Base-by-base conservation (phyloP, 2,888 invertebrate species). In the Drosophila seclusa region DNA sequence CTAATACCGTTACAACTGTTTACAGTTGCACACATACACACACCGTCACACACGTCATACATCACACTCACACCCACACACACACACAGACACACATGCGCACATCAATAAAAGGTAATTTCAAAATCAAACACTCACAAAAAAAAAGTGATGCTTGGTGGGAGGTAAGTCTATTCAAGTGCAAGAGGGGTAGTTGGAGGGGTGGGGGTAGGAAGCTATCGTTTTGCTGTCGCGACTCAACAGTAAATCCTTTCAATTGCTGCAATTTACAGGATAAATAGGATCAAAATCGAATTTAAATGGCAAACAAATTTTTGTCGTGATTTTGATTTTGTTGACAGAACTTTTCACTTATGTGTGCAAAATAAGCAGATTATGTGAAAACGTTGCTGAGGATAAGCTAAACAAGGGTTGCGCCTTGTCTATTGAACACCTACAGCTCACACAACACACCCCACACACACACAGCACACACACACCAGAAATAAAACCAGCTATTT, bases 281-380 rank as follows among this genome's bases (percentile, higher is more conserved):
- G 88, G 91, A 91, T 91, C 86, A 91, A 91, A 91, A 91, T 91
- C 91, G 88, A 91, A 91, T 91, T 91, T 91, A 90, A 91, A 91
- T 82, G 90, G 90, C 84, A 91, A 91, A 91, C 92, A 91, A 90
- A 90, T 90, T 91, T 88, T 80, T 76, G 34, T 52, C 80, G 78
- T 78, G 77, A 79, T 82, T 83, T 81, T 82, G 87, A 89, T 84
- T 85, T 78, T 87, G 86, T 89, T 91, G 91, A 91, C 90, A 90
- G 90, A 90, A 90, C 82, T 91, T 91, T 91, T 91, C 90, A 90
- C 91, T 91, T 89, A 87, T 85, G 89, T 70, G 45, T 80, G 85
- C 89, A 77, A 82, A 85, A 87, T 85, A 89, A 89, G 89, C 85
- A 84, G 87, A 89, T 85, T 89, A 85, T 82, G 79, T 71, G 69